These are phyloP conservation scores for Tarsius wallacei DNA, from an alignment of 2,797 vertebrate species.

Conservation along the genomic window DNA sequence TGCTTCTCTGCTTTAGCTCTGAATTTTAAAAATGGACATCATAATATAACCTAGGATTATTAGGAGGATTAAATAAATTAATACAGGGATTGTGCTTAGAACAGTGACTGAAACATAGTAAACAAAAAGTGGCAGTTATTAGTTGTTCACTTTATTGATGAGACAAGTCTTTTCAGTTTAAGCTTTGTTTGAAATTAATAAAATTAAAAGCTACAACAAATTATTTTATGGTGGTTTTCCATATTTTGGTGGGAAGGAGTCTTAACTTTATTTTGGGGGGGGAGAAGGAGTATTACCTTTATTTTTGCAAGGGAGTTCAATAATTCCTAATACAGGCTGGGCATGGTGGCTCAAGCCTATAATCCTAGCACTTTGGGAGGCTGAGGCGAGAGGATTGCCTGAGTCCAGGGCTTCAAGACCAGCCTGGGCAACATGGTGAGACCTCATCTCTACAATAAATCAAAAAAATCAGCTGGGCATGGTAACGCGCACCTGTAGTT, in stretches of 20 bases:
- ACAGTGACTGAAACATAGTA: background rate
- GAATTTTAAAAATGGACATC: slow-evolving; percentile 2
- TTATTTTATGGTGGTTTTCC: slow-evolving; percentile 20
- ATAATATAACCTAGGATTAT: background rate
- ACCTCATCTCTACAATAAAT: no score
- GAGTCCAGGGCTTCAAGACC: no score
- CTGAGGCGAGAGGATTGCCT: no score
- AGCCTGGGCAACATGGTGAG: no score
- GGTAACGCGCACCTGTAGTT: no score
- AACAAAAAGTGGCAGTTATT: background rate
- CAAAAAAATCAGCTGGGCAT: no score
- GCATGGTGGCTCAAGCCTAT: no score
- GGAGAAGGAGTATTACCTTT: no score
- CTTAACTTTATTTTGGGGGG: background rate
- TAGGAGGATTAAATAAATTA: background rate
- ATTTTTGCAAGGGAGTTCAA: background rate
- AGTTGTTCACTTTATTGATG: background rate
- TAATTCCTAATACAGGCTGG: background rate
- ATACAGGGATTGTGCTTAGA: background rate
- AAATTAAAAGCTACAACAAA: slow-evolving; percentile 21
- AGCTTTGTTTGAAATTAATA: slow-evolving; percentile 50
- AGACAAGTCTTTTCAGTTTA: background rate
- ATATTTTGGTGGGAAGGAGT: background rate
- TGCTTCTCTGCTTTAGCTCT: slow-evolving; percentile 47
- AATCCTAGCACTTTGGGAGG: no score